Evolutionary conservation across 2,797 vertebrate species (phyloP).

Genomic region (Apogon hyalosoma): DNA sequence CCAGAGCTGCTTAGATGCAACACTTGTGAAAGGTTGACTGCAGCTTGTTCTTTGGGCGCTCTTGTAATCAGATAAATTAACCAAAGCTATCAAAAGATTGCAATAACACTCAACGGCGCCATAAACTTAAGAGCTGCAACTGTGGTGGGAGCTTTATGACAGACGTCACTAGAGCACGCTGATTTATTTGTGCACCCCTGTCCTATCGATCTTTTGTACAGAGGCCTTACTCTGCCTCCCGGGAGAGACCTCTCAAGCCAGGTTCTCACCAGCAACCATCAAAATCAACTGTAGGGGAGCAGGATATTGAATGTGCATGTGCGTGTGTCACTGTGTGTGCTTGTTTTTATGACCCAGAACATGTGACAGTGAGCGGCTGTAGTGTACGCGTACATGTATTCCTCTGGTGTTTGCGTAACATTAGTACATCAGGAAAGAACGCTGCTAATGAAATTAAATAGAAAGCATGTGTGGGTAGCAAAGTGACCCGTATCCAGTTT

Average conservation of each 20-base stretch:
- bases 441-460: constrained; percentile 83
- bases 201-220: constrained; percentile 82
- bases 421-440: constrained; percentile 75
- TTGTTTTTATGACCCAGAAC: constrained; percentile 61
- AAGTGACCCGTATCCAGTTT: constrained; percentile 81
- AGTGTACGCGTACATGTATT: constrained; percentile 47
- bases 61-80: constrained; percentile 88
- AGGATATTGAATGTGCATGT: constrained; percentile 46
- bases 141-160: constrained; percentile 82
- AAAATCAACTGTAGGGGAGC: constrained; percentile 69
- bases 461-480: constrained; percentile 82
- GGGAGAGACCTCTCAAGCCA: constrained; percentile 73
- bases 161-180: constrained; percentile 79
- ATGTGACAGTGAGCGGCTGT: constrained; percentile 50
- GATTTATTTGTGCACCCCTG: constrained; percentile 83
- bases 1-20: constrained; percentile 57
- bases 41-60: constrained; percentile 71
- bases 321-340: constrained; percentile 19
- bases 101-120: constrained; percentile 85
- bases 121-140: constrained; percentile 84
- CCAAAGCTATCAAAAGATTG: constrained; percentile 88
- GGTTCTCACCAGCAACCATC: constrained; percentile 71
- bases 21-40: constrained; percentile 64
- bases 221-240: constrained; percentile 78
- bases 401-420: constrained; percentile 75